Evolutionary conservation across 2,113 vertebrate genomes (phyloP), one percentile per base, ranked within the genome.

Genomic region (Mus spicilegus): DNA sequence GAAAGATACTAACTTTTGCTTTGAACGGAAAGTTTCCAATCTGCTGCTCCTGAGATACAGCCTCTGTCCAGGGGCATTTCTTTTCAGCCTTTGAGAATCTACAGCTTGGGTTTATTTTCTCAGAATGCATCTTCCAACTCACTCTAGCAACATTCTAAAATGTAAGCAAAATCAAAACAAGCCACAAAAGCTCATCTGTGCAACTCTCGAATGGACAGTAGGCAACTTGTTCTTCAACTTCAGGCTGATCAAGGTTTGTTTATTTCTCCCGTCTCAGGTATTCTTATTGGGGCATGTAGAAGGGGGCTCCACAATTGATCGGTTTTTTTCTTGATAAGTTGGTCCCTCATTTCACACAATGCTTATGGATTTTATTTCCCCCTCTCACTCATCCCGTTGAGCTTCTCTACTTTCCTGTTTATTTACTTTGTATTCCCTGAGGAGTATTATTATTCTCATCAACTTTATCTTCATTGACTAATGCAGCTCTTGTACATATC

Each of bases 161-260:
- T 72, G 58, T 67, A 92, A 94, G 30, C 49, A 80, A 77, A 94
- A 88, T 75, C 26, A 54, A 77, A 81, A 89, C 3, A 70, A 49
- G 22, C n/a, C 26, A 90, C 39, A 61, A 94, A 92, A 89, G 28
- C 11, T 58, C 19, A 7, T 17, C 0, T 56, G 14, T 89, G 20
- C 33, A 65, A n/a, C 39, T 93, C 28, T 67, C 72, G 56, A 84
- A 75, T 36, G 36, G 19, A 16, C 14, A 72, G 28, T 33, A 77
- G 22, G 76, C 63, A 81, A 81, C 89, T 94, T 87, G 61, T 58
- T 84, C 30, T n/a, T 94, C 76, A 81, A 42, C 9, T 91, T 89
- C 61, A 82, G 28, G 95, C 10, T 89, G 4, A 28, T 84, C n/a
- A 56, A 42, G 13, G 54, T 26, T 42, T 6, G 0, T 42, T 80